Evolutionary conservation across 2,797 vertebrate genomes (phyloP).

Genomic region (Holocentrus rufus): DNA sequence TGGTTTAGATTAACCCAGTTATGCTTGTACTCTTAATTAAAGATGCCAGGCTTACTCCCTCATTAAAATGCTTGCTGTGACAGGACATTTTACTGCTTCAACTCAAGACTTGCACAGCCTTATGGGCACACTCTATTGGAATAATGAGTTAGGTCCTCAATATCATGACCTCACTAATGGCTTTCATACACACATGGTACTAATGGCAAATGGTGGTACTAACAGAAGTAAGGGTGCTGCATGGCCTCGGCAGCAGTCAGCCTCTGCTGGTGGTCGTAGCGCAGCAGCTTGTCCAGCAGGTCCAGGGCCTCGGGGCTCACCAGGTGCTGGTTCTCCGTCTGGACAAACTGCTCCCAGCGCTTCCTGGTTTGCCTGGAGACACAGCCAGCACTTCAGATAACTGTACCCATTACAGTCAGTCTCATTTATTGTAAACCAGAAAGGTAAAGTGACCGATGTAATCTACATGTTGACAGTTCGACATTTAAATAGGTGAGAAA

Average conservation of each 20-base stretch:
- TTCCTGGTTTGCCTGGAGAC: slow-evolving; percentile 90
- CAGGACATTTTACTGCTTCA: no score
- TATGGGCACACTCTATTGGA: no score
- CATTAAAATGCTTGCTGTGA: no score
- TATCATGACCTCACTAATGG: no score
- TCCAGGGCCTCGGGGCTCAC: slow-evolving; percentile 95
- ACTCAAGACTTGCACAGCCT: no score
- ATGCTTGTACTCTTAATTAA: no score
- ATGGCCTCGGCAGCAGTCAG: slow-evolving; percentile 96
- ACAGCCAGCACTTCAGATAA: neutral
- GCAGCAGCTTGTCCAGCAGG: slow-evolving; percentile 97
- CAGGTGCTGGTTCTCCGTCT: slow-evolving; percentile 97
- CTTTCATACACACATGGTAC: slow-evolving; percentile 24
- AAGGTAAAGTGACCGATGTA: neutral
- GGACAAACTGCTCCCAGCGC: slow-evolving; percentile 98
- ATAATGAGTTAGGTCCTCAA: no score
- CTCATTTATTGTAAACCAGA: neutral
- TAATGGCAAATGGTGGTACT: slow-evolving; percentile 59
- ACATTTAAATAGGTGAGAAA: no score
- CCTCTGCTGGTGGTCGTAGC: slow-evolving; percentile 98
- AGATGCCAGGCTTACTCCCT: no score
- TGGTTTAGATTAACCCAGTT: no score
- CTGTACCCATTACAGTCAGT: neutral
- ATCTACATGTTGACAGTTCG: no score
- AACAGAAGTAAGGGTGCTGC: slow-evolving; percentile 96